phyloP scores from a whole-genome alignment of 2,113 vertebrate species.

The Lophius piscatorius region DNA sequence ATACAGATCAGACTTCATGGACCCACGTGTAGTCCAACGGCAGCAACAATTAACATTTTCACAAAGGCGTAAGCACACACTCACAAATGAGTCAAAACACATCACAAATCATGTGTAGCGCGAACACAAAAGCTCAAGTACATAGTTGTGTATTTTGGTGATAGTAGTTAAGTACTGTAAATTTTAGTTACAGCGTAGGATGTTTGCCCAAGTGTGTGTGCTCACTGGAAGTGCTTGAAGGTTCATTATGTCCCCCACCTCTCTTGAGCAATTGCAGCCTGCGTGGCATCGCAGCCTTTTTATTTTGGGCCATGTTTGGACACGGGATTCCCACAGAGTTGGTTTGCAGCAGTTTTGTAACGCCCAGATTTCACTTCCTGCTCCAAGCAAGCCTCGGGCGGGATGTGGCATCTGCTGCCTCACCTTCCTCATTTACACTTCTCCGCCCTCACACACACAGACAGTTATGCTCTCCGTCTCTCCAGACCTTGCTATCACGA shows the following conservation, averaged over 20 bases:
- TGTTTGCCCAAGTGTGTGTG: slow-evolving; percentile 49
- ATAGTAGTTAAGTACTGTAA: slow-evolving; percentile 50
- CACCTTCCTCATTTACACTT: slow-evolving; percentile 99
- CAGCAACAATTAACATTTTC: slow-evolving; percentile 71
- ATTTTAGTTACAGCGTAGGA: slow-evolving; percentile 60
- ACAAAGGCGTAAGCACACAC: slow-evolving; percentile 42
- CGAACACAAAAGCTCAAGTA: neutral
- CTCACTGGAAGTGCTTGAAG: slow-evolving; percentile 63
- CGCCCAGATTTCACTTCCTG: slow-evolving; percentile 96
- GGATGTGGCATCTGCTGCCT: slow-evolving; percentile 98
- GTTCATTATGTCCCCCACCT: slow-evolving; percentile 73
- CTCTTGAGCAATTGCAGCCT: slow-evolving; percentile 90
- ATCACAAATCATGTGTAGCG: neutral
- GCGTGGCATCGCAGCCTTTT: slow-evolving; percentile 93
- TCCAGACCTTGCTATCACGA: slow-evolving; percentile 66
- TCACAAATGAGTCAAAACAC: slow-evolving; percentile 27
- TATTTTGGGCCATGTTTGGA: slow-evolving; percentile 98
- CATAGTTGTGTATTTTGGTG: slow-evolving; percentile 13
- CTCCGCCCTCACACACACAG: slow-evolving; percentile 71
- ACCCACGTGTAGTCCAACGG: slow-evolving; percentile 77
- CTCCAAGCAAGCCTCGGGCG: slow-evolving; percentile 99
- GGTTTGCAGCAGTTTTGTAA: slow-evolving; percentile 99
- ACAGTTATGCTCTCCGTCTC: slow-evolving; percentile 76
- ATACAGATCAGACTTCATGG: slow-evolving; percentile 70
- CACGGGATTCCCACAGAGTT: slow-evolving; percentile 97